Evolutionary conservation across 2,113 vertebrate genomes (phyloP), one percentile per base, ranked within the genome.

Genomic region (Thunnus maccoyii): DNA sequence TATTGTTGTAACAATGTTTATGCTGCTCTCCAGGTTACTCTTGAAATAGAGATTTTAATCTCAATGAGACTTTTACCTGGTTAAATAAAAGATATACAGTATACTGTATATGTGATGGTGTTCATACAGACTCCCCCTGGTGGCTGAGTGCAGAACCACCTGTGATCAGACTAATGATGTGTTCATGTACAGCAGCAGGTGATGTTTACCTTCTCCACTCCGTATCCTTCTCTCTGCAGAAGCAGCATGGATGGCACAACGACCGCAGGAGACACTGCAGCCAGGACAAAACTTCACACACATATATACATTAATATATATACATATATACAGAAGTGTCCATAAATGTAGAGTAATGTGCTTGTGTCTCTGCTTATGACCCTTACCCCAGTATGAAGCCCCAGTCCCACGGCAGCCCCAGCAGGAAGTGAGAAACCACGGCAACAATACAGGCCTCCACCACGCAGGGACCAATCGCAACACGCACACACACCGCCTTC

Each of bases 181-280:
- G 27, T 7, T 0, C 11, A 41, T 50, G 11, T 18, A 36, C 10
- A 22, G 17, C 12, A 30, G 0, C 12, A 54, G 25, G 15, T 11
- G 30, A 4, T 1, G 10, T 12, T 14, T 92, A 97, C 91, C 97
- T 99, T 90, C 66, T 98, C 95, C 41, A 98, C 96, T 0, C 98
- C 97, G 5, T 94, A 97, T 16, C 97, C 96, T 14, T 95, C 95
- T 65, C 87, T 94, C 88, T 99, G 97, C 76, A 99, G 93, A 36
- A 97, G 93, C 84, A 99, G 82, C 97, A 99, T 99, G 0, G 97
- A 99, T 0, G 97, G 98, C 17, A 99, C 95, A 48, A 99, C 97
- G 0, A 99, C 97, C 0, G 98, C 98, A 9, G 97, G 98, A 54
- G 98, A 99, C 4, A 99, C 97, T 0, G 98, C 97, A 3, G 96